phyloP scores from a whole-genome alignment of 2,113 vertebrate species.

The Naja naja region DNA sequence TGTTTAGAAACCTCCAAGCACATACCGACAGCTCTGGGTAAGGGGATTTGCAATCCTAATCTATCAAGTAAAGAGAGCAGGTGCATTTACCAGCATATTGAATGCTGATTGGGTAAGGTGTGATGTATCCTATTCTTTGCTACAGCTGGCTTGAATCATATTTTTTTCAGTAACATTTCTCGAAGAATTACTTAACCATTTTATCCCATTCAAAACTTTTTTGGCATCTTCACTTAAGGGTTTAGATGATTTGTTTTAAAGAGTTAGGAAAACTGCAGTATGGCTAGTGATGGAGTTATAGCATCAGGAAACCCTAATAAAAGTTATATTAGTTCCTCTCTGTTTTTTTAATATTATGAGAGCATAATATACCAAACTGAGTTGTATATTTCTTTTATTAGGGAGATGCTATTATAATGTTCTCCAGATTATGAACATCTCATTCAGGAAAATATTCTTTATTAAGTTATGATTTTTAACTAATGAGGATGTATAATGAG shows the following conservation, averaged over 20 bases:
- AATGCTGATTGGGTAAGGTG: too few species aligned
- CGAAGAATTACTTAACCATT: too few species aligned
- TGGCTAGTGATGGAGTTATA: background rate
- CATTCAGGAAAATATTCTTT: background rate
- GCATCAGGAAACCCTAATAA: background rate
- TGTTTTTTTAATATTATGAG: background rate
- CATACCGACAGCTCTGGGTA: too few species aligned
- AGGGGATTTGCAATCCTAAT: too few species aligned
- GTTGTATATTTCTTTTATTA: background rate
- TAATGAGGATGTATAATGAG: background rate
- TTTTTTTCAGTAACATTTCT: too few species aligned
- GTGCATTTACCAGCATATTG: too few species aligned
- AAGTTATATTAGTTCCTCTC: background rate
- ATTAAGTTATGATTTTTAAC: background rate
- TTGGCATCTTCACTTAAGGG: too few species aligned
- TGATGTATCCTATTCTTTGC: too few species aligned
- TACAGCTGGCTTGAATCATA: too few species aligned
- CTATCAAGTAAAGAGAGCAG: too few species aligned
- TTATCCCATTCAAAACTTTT: too few species aligned
- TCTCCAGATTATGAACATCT: background rate
- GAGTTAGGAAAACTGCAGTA: background rate
- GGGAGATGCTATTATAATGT: background rate
- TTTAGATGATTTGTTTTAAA: background rate
- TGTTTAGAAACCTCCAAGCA: background rate
- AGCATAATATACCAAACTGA: background rate